Evolutionary conservation across 2,888 invertebrate genomes (phyloP), one percentile per base, ranked within the genome.

Genomic region (Psylliodes chrysocephalus): DNA sequence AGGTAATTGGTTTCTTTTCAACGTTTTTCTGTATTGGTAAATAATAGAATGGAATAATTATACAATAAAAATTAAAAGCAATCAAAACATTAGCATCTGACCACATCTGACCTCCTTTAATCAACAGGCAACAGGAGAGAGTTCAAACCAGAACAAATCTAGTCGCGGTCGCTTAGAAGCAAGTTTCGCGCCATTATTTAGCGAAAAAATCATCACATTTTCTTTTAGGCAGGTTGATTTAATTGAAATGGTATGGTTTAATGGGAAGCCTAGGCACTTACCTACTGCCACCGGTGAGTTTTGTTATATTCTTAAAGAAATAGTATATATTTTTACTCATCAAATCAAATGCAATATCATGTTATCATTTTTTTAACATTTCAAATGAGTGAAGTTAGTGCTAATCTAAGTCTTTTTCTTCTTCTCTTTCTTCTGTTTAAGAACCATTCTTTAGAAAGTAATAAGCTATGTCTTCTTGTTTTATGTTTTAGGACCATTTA

Each of bases 401-500:
- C 3, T 28, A 19, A 3, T 10, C 7, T 28, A 4, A 3, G 14
- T n/a, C 25, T 1, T n/a, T 6, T 56, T 35, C 30, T 15, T 56
- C 22, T 33, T 55, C 19, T 56, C 38, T 22, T n/a, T 8, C 33
- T 42, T 0, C 7, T 46, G 46, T 15, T 14, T 25, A 7, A 5
- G 7, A 7, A 4, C 25, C 4, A 7, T 7, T 5, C 25, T 5
- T 7, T 4, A 25, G 5, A 25, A 7, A 25, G 4, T 25, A 25
- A 25, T 5, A 7, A 25, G 25, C 25, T 7, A 25, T 7, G 25
- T 25, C 25, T 4, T 25, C 25, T 25, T 5, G 4, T 5, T 25
- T 25, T 25, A 5, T 5, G 25, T 78, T 80, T 66, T 68, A 85
- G 86, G 88, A 5, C 82, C 82, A 1, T 85, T 82, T 76, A 79